Conservation (phyloP, 2,888 invertebrate genomes). For the Sesia apiformis region DNA sequence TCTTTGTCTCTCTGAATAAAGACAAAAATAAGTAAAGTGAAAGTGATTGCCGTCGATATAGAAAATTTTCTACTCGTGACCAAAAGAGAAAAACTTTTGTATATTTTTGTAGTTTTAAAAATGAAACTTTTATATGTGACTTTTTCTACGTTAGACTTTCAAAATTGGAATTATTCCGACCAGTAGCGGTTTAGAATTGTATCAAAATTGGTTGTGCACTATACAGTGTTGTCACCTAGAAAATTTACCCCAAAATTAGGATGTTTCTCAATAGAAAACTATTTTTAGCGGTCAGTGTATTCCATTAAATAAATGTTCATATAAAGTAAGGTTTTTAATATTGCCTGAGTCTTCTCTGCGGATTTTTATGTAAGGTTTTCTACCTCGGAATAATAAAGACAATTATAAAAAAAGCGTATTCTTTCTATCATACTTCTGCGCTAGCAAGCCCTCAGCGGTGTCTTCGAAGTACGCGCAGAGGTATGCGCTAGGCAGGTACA, state of each 20-base stretch:
- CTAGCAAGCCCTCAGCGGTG: no score
- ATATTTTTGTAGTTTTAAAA: conserved; percentile 43
- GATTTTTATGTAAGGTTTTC: no score
- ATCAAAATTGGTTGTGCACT: conserved; percentile 26
- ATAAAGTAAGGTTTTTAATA: no score
- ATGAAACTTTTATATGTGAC: conserved; percentile 10
- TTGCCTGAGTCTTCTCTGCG: no score
- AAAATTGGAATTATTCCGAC: conserved; percentile 19
- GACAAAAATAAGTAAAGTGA: neutral
- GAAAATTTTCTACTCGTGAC: conserved; percentile 18
- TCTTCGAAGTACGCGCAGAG: no score
- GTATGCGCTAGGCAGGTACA: no score
- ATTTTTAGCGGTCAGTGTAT: no score
- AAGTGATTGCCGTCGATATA: neutral
- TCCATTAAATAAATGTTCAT: no score
- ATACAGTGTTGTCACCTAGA: conserved; percentile 18
- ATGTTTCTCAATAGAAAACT: no score
- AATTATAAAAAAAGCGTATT: no score
- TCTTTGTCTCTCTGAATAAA: neutral
- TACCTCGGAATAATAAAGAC: no score
- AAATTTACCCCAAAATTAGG: neutral
- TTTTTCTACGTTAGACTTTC: conserved; percentile 11
- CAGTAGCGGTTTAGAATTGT: conserved; percentile 11
- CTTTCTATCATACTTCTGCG: no score
- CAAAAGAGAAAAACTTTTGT: conserved; percentile 26